Evolutionary conservation across 2,888 invertebrate species (phyloP), one percentile per base, ranked within the genome.

Genomic region (Andricus curvator): DNA sequence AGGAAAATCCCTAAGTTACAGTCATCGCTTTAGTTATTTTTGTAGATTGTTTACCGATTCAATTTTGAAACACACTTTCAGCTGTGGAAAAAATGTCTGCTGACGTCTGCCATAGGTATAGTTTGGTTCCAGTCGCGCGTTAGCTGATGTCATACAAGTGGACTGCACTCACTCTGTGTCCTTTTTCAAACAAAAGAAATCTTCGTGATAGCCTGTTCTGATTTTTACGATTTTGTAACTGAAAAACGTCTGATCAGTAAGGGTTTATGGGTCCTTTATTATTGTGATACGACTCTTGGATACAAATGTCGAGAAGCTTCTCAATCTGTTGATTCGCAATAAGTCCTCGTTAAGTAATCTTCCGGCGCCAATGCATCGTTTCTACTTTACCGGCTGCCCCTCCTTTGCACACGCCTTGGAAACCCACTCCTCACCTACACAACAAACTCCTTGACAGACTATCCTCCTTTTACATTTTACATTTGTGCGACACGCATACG

Each of bases 401-500:
- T 74, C 74, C 74, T 56, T 29, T 74, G 33, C 74, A 33, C 74
- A 74, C 56, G 74, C 74, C 56, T 74, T 74, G 33, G 56, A 74
- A 56, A 29, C 56, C 74, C 74, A 74, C 74, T 56, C 51, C 33
- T 74, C 56, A 74, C 74, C 33, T 56, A 74, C 56, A 74, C 74
- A 51, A 33, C 67, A 37, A 67, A 67, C 67, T 67, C 67, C 67
- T 67, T 67, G 67, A 74, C 56, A 15, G n/a, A 20, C n/a, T 29
- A 74, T 51, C 70, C 56, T 37, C 29, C 74, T 74, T 56, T 56
- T 74, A 33, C 51, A 56, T 74, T 56, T 56, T 74, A n/a, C 33
- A 74, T 67, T 70, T 70, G 66, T 60, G 70, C 80, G 25, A 81
- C 67, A 79, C 79, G 70, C 77, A 70, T 44, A 74, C 17, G 17